Conservation (phyloP, 2,113 vertebrate species). For the Corvus hawaiiensis region DNA sequence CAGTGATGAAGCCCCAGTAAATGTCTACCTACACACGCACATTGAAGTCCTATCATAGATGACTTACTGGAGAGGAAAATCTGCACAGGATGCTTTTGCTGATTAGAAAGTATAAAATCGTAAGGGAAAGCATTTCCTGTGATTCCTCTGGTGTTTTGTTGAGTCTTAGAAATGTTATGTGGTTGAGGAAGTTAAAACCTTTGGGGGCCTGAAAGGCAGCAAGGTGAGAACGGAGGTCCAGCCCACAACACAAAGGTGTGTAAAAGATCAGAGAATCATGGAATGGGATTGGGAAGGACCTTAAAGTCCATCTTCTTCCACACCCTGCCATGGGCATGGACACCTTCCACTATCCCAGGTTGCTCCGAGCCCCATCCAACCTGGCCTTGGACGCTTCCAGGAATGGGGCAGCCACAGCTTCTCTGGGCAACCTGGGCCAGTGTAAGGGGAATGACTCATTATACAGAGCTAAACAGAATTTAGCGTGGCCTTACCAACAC, state of each 20-base stretch:
- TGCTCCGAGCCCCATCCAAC: fast-evolving
- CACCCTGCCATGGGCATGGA: not conserved
- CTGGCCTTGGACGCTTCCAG: not conserved
- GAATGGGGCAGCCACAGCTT: not conserved
- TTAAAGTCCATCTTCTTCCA: not conserved
- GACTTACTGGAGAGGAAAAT: not conserved
- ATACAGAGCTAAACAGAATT: not conserved
- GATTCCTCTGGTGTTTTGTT: not conserved
- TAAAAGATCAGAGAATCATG: not conserved
- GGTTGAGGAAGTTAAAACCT: not conserved
- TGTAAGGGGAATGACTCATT: not conserved
- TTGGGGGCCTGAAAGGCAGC: not conserved
- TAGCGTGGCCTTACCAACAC: not conserved
- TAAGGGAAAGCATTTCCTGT: not conserved
- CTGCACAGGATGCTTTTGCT: not conserved
- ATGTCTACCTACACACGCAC: fast-evolving
- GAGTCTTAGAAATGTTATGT: not conserved
- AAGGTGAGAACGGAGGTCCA: not conserved
- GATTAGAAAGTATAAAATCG: not conserved
- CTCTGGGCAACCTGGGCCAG: not conserved
- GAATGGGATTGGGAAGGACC: not conserved
- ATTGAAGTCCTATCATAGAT: fast-evolving
- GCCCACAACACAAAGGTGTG: not conserved
- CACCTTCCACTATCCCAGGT: fast-evolving
- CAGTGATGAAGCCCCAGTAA: not conserved